Evolutionary conservation across 35 echinoderm and acorn worm genomes (phyloP), one percentile per base, ranked within the genome.

Genomic region (Apostichopus japonicus): DNA sequence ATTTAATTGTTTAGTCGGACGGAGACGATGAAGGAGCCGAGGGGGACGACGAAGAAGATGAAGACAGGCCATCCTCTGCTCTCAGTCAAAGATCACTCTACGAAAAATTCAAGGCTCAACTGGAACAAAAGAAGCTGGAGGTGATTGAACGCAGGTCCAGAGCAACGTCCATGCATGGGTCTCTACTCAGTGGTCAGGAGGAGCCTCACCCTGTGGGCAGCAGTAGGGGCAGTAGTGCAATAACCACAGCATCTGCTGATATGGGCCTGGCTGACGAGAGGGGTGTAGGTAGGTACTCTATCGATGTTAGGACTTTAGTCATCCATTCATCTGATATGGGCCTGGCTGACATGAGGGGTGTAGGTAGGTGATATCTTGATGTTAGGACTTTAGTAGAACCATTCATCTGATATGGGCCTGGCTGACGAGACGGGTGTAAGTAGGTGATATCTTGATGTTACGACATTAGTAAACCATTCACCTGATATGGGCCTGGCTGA

Each of bases 121-220:
- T 96, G 71, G 95, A 98, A 72, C 90, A 93, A 73, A 93, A 87
- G 25, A 96, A 96, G 59, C 90, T 71, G 24, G 93, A 96, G 77
- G 92, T 96, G 24, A 91, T 94, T 44, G 97, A 96, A 78, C 92
- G 97, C 16, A 75, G 95, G 56, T 96, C 95, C 8, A 55, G 92
- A 5, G 97, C 95, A 17, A 98, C 97, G 6, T 98, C 97, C 53
- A 98, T 98, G 97, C 97, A 98, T 93, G 97, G 97, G 15, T 96
- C 95, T 10, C 72, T 98, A 55, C 92, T 96, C 1, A 95, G 88
- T 84, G 80, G 90, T 53, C 91, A 78, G 24, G 27, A 59, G 44
- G 33, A 86, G 53, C 14, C 53, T 63, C 55, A 91, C 23, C 72
- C 59, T 57, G 58, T 56, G 55, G 19, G 19, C 54, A 90, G 54